Conservation (phyloP, 1,140 invertebrate genomes). For the Dufourea novaeangliae region DNA sequence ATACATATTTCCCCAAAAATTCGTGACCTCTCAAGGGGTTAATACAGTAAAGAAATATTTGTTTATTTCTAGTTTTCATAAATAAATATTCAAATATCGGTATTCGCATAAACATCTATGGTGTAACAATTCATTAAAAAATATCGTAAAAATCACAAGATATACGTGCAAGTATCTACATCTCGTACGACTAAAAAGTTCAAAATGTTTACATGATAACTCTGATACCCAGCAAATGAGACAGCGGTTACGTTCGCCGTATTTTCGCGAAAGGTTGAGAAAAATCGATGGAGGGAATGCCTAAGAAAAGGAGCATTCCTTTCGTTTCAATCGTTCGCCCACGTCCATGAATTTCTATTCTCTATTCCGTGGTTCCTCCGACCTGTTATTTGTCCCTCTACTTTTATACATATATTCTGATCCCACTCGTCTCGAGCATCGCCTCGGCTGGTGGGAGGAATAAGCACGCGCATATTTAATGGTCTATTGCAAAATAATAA, state of each 20-base stretch:
- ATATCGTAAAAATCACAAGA: too few relatives aligned
- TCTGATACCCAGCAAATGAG: background rate
- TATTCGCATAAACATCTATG: too few relatives aligned
- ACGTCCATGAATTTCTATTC: conserved; percentile 8
- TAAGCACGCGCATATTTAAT: conserved; percentile 18
- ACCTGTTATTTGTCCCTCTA: background rate
- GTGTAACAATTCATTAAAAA: too few relatives aligned
- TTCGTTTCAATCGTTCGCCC: conserved; percentile 8
- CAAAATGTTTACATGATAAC: background rate
- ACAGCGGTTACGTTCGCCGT: background rate
- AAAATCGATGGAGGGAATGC: conserved; percentile 1
- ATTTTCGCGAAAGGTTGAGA: background rate
- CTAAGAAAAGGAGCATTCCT: conserved; percentile 1
- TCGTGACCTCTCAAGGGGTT: too few relatives aligned
- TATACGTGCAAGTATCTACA: too few relatives aligned
- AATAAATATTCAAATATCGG: too few relatives aligned
- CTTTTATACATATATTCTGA: conserved; percentile 5
- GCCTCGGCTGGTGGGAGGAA: too few relatives aligned
- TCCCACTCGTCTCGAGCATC: background rate
- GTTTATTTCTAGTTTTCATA: too few relatives aligned
- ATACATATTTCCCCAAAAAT: too few relatives aligned
- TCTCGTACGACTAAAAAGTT: too few relatives aligned
- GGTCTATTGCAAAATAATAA: conserved; percentile 25
- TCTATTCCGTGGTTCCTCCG: background rate
- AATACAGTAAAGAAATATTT: too few relatives aligned